Evolutionary conservation across 2,888 invertebrate species (phyloP), one percentile per base, ranked within the genome.

Genomic region (Chamaedrilus cognettii): DNA sequence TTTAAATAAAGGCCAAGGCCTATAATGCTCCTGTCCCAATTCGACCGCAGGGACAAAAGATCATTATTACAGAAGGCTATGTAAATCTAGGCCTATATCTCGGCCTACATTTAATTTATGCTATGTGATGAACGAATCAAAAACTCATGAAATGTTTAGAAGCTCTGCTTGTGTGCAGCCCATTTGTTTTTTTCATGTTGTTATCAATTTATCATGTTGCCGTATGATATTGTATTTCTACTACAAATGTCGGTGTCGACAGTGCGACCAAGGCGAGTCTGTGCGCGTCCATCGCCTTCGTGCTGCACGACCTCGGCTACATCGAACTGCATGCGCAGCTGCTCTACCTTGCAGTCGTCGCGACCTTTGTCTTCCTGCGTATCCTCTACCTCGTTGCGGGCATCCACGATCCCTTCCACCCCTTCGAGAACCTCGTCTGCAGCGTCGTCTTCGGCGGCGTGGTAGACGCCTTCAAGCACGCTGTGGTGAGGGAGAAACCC

Each of bases 361-460:
- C 64, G 34, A 50, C 60, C 34, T 70, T 70, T 83, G 93, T 96
- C 58, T 96, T 96, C 86, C 96, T 96, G 85, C 96, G 93, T 89
- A 85, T 99, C 70, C 96, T 96, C 30, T 96, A 97, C 7, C 91
- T 99, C 78, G 87, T 99, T 67, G 87, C 99, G 77, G 96, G 96
- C 75, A 97, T 99, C 79, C 95, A 96, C 82, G 99, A 99, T 87
- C 99, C 99, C 50, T 98, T 99, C 86, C 90, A 95, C 78, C 99
- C 99, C 19, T 96, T 99, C 83, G 99, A 99, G 87, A 99, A 99
- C 85, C 87, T 99, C 66, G 91, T 94, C 86, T 98, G 96, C 83
- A 96, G 97, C 30, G 86, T 84, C 34, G 82, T 84, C 69, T 89
- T 99, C 85, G 99, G 99, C 51, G 99, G 99, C 64, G 92, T 99